Evolutionary conservation across 1,140 invertebrate genomes (phyloP).

Genomic region (Eupeodes corollae): DNA sequence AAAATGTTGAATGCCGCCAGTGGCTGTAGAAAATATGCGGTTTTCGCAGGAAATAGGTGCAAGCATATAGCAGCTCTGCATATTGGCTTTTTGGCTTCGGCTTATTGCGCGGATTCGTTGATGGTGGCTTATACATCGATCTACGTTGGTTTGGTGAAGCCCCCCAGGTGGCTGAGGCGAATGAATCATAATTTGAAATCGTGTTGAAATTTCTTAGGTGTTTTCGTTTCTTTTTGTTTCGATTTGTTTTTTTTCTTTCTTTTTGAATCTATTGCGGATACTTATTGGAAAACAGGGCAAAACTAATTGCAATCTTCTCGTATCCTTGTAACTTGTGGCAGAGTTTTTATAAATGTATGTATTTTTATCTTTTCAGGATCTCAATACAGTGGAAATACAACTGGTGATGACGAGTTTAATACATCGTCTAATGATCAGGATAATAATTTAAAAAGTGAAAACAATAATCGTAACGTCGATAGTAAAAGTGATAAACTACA

Average conservation of each 20-base stretch:
- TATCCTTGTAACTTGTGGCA: not conserved
- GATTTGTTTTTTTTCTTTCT: no score
- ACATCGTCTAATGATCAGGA: conserved; percentile 7
- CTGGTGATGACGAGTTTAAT: conserved; percentile 44
- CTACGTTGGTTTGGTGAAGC: not conserved
- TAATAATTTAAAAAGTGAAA: no score
- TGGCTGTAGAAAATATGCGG: not conserved
- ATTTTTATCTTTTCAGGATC: conserved; percentile 43
- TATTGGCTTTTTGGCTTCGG: no score
- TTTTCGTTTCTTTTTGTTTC: conserved; percentile 3
- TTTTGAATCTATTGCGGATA: no score
- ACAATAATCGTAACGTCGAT: no score
- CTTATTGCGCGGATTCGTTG: no score
- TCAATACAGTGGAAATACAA: conserved; percentile 46
- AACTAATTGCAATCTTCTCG: no score
- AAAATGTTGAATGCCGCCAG: no score
- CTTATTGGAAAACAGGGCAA: no score
- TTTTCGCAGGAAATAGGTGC: not conserved
- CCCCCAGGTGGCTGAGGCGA: no score
- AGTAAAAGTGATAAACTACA: not conserved
- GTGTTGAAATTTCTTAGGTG: not conserved
- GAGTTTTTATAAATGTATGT: not conserved
- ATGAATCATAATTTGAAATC: not conserved
- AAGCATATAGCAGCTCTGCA: not conserved
- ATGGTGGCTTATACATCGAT: not conserved